Base-by-base conservation (phyloP, 2,797 vertebrate species). In the Hydrocynus forskahlii region DNA sequence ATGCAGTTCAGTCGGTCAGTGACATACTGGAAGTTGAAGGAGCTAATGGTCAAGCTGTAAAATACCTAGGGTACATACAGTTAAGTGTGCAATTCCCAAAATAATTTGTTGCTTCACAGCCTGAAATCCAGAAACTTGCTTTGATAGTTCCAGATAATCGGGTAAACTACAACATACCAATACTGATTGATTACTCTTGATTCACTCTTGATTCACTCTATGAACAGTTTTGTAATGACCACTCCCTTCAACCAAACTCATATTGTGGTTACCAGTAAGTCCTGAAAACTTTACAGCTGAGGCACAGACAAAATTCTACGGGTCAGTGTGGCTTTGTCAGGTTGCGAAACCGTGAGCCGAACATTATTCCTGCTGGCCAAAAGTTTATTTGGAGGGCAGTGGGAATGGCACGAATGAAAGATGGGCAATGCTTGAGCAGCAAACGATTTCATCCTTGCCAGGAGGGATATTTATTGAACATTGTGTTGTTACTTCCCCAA, bases 21-120 rank as follows among this genome's bases (percentile, higher is more conserved):
- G 17, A 79, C n/a, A 6, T 84, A 1, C 69, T 79, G 5, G 70
- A 81, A 17, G 62, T 84, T 2, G 75, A 75, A 62, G 78, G 74
- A n/a, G 79, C 79, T 1, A 76, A 80, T 77, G 59, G 78, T 1
- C 82, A 83, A 25, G 7, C 9, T 0, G 78, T 80, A 3, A 63
- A 66, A 4, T 80, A 75, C 29, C 3, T 29, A 2, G 66, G 73
- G 4, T 76, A 77, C 43, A 35, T 82, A 2, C 54, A 77, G 7
- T 2, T 82, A 0, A 64, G 25, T 14, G 17, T 69, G 1, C 54
- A n/a, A 7, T 84, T 84, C 14, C 62, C 78, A 0, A 72, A 38
- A 52, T 67, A 76, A 3, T 68, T 81, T 21, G n/a, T 78, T 10
- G 48, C 17, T 5, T 21, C 17, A 16, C 52, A 74, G 7, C 16